Evolutionary conservation across 2,797 vertebrate genomes (phyloP), one percentile per base, ranked within the genome.

Genomic region (Parauchenoglanis punctatus): DNA sequence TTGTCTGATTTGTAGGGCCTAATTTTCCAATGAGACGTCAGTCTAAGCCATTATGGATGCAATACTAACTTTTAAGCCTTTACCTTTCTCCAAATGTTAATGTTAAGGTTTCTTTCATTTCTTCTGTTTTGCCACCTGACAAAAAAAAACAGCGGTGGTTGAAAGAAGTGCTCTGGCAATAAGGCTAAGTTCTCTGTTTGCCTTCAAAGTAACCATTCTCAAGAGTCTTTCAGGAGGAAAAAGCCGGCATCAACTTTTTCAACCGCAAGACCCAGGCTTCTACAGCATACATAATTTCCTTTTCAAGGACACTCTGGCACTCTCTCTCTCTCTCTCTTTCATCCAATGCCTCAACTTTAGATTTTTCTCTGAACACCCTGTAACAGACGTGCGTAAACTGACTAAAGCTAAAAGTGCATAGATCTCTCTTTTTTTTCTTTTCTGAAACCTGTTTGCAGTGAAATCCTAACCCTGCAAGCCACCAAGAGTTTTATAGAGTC

Each of bases 391-490:
- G 56, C 61, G 17, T 40, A 72, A 12, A 87, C 56, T 86, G 44
- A 44, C 15, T 56, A 80, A 84, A 72, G 31, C 67, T 52, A n/a
- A 83, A 87, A 83, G 40, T 81, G 23, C 52, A 70, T 7, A 81
- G 77, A 77, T 84, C 86, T 84, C 59, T 70, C 65, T 84, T 68
- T 25, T 28, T 20, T 25, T 59, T 88, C 68, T 77, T 46, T 40
- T 84, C 46, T 84, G 59, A 85, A 89, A 88, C 89, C 90, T 84
- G 65, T 59, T 90, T 91, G 86, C 83, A 44, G 81, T 90, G 85
- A 89, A 91, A 83, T 63, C 54, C 61, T 40, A 90, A 91, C 68
- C 85, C 87, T 83, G 56, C 65, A 70, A 61, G 84, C 77, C 59
- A 70, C 76, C 84, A 58, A 88, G 86, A 81, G 63, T 35, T 88